These are phyloP conservation scores for Lucifuga dentata DNA, from an alignment of 2,113 vertebrate species.

Conservation along the genomic window DNA sequence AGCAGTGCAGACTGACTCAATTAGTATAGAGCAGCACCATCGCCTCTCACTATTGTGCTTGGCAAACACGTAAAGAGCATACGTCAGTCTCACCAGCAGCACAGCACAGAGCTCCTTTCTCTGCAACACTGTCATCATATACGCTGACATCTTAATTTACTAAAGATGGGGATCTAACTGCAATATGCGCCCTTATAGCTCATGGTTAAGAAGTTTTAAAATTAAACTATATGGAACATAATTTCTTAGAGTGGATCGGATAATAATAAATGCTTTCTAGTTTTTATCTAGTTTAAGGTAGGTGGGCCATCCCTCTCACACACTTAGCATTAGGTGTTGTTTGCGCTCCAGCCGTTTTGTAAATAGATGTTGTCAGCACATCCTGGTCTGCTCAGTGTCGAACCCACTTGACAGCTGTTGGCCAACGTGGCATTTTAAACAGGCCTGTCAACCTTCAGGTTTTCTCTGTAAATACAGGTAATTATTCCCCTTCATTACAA, in stretches of 20 bases:
- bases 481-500: constrained; percentile 66
- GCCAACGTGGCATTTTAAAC: constrained; percentile 55
- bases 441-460: constrained; percentile 60
- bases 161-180: constrained; percentile 62
- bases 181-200: constrained; percentile 19
- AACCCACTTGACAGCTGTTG: constrained; percentile 63
- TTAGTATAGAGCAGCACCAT: constrained; percentile 72
- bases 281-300: neutral
- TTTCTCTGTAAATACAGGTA: constrained; percentile 77
- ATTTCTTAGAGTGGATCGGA: too few species aligned
- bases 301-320: constrained; percentile 42
- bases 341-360: constrained; percentile 53
- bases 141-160: constrained; percentile 70
- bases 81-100: constrained; percentile 73
- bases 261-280: neutral
- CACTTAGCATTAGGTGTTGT: constrained; percentile 27
- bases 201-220: constrained; percentile 14
- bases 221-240: neutral
- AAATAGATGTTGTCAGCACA: constrained; percentile 72
- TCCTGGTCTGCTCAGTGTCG: constrained; percentile 44
- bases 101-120: constrained; percentile 74
- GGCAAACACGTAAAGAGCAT: constrained; percentile 67
- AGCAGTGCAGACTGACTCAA: constrained; percentile 77
- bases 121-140: constrained; percentile 61
- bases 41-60: constrained; percentile 77